These are phyloP conservation scores for Intellagama lesueurii DNA, from an alignment of 2,797 vertebrate genomes.

Conservation along the genomic window DNA sequence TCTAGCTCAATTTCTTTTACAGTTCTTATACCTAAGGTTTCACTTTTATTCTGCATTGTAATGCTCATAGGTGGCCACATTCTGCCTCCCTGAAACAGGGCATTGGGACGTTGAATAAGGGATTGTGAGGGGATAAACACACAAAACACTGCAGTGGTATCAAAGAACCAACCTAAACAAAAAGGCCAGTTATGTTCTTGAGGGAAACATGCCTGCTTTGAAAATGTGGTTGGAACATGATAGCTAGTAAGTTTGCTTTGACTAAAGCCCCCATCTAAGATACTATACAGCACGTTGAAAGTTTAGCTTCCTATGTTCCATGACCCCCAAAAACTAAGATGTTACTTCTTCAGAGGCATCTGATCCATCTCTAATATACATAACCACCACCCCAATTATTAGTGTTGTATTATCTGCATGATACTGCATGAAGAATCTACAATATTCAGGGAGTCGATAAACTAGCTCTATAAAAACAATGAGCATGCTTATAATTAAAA, in stretches of 20 bases:
- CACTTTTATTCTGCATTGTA: slow-evolving; percentile 33
- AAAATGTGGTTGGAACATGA: slow-evolving; percentile 33
- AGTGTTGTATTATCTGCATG: no score
- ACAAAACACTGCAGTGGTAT: background rate
- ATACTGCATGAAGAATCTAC: background rate
- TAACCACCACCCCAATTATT: slow-evolving; percentile 1
- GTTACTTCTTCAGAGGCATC: slow-evolving; percentile 45
- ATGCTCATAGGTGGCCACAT: background rate
- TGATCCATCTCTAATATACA: slow-evolving; percentile 46
- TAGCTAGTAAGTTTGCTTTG: slow-evolving; percentile 7
- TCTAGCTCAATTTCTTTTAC: slow-evolving; percentile 31
- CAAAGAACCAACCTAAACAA: slow-evolving; percentile 13
- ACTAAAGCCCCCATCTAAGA: slow-evolving; percentile 13
- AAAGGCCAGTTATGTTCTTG: background rate
- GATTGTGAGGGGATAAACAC: slow-evolving; percentile 24
- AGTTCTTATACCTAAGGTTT: slow-evolving; percentile 47
- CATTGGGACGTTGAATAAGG: background rate
- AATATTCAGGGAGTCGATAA: background rate
- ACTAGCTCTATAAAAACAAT: background rate
- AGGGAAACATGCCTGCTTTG: slow-evolving; percentile 18
- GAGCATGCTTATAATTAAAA: background rate
- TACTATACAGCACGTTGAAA: slow-evolving; percentile 19
- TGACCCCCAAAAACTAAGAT: slow-evolving; percentile 1
- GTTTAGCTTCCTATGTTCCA: background rate
- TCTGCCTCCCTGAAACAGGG: slow-evolving; percentile 34